Evolutionary conservation across 2,797 vertebrate genomes (phyloP).

Genomic region (Heteromormyrus szaboi): DNA sequence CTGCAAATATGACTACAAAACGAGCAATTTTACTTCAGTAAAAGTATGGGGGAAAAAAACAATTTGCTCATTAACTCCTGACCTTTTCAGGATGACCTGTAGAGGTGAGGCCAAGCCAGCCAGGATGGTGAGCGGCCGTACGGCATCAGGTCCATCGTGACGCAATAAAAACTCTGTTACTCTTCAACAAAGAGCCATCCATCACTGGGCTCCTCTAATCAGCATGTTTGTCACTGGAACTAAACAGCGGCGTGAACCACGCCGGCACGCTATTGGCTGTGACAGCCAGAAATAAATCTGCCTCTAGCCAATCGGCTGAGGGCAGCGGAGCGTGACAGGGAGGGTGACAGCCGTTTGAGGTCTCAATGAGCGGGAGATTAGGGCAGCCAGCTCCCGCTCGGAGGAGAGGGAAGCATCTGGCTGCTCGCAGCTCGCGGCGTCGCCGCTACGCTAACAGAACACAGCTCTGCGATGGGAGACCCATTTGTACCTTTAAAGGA

Average conservation of each 20-base stretch:
- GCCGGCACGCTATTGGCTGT: constrained; percentile 67
- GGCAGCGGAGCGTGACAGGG: constrained; percentile 64
- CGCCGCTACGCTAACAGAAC: constrained; percentile 46
- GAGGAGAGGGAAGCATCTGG: constrained; percentile 51
- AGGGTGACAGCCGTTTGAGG: constrained; percentile 61
- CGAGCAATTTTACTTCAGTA: constrained; percentile 67
- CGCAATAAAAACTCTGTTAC: constrained; percentile 78
- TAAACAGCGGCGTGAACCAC: constrained; percentile 67
- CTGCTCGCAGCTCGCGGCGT: constrained; percentile 44
- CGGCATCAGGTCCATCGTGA: constrained; percentile 83
- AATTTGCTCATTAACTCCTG: constrained; percentile 63
- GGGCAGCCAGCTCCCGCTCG: constrained; percentile 44
- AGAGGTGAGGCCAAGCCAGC: constrained; percentile 51
- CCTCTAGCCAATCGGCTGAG: constrained; percentile 66
- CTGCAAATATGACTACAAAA: constrained; percentile 71
- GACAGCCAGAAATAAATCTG: constrained; percentile 79
- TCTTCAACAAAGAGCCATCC: constrained; percentile 74
- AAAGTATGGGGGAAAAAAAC: constrained; percentile 30
- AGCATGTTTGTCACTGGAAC: constrained; percentile 79
- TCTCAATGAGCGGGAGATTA: constrained; percentile 58
- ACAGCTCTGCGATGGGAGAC: constrained; percentile 56
- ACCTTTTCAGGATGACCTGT: constrained; percentile 63
- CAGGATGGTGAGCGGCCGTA: constrained; percentile 50
- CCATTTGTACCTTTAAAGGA: constrained; percentile 62
- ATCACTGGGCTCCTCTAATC: constrained; percentile 76